phyloP scores from a whole-genome alignment of 2,888 invertebrate genomes.

The Folsomia manolachei region DNA sequence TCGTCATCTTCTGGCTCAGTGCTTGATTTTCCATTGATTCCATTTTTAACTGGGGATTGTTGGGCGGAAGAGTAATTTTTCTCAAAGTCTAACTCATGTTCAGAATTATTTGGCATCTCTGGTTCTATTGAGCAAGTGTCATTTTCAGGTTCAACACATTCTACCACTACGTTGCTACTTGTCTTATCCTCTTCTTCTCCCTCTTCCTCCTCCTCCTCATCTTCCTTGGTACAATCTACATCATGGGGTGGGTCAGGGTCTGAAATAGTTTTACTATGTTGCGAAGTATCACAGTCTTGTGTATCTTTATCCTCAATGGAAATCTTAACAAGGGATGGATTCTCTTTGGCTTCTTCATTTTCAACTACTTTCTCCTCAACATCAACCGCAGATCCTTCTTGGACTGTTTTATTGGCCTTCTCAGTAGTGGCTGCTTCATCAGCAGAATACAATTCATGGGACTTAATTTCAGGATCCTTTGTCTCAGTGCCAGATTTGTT shows the following conservation, averaged over 20 bases:
- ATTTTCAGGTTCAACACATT: conserved; percentile 27
- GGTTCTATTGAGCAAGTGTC: conserved; percentile 48
- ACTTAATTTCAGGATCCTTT: conserved; percentile 22
- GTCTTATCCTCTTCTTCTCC: conserved; percentile 23
- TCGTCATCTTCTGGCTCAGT: conserved; percentile 37
- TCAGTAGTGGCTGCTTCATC: conserved; percentile 21
- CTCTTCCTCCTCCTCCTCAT: conserved; percentile 22
- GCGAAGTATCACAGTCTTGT: conserved; percentile 24
- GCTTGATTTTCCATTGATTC: conserved; percentile 48
- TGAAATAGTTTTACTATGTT: conserved; percentile 9
- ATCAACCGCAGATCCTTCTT: conserved; percentile 17
- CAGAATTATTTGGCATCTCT: conserved; percentile 31
- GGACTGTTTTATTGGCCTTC: conserved; percentile 24
- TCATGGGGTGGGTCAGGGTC: conserved; percentile 1
- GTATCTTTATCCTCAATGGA: conserved; percentile 23
- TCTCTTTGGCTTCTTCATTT: not conserved
- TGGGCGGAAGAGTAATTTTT: conserved; percentile 15
- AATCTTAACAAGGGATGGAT: not conserved
- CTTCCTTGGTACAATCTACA: conserved; percentile 3
- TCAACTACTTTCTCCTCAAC: not conserved
- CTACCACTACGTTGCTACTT: not conserved
- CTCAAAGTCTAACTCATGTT: conserved; percentile 25
- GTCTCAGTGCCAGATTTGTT: conserved; percentile 23
- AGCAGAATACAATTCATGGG: conserved; percentile 14
- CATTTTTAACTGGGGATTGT: conserved; percentile 38